Evolutionary conservation across 2,888 invertebrate genomes (phyloP), one percentile per base, ranked within the genome.

Genomic region (Seladonia tumulorum): DNA sequence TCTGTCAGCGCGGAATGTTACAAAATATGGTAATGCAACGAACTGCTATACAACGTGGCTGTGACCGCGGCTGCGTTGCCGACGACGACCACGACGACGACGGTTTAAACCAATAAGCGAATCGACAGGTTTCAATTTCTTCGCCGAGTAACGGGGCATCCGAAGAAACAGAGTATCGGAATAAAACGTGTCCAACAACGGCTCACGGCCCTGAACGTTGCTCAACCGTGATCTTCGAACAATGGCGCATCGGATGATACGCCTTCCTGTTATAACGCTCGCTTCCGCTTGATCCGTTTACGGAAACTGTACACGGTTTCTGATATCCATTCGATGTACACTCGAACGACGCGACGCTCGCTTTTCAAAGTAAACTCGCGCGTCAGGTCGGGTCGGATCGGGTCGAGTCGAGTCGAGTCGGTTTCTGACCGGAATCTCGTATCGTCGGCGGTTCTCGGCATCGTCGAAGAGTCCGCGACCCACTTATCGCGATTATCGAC

Each of bases 171-270:
- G 82, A 79, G 42, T 47, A 73, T 63, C 81, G 77, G 83, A 82
- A 88, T 84, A 86, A 85, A 89, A 42, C 78, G 60, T 70, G 85
- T 86, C 82, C 74, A 45, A 75, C 79, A 39, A 53, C 42, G 25
- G n/a, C 25, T 18, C 39, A 39, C 77, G 89, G 79, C 88, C 86
- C 90, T 90, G 90, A 91, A 88, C 86, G 89, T 74, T 88, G 82
- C 88, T 89, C 89, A 87, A 86, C 81, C 92, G 88, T 91, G 92
- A 82, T 85, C 75, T 76, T 80, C 84, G 90, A 87, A 91, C 91
- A 92, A 92, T 91, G 76, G 89, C 79, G 83, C 87, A 82, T 89
- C 85, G 88, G 90, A 90, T 88, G 86, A 89, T 86, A 83, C 79
- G 81, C 86, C 92, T 90, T 92, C 91, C 92, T 89, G 90, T 88